Percentiles rank a stretch among this genome's conserved stretches.
Conservation (phyloP, 2,113 vertebrate genomes). For the Percina caprodes region DNA sequence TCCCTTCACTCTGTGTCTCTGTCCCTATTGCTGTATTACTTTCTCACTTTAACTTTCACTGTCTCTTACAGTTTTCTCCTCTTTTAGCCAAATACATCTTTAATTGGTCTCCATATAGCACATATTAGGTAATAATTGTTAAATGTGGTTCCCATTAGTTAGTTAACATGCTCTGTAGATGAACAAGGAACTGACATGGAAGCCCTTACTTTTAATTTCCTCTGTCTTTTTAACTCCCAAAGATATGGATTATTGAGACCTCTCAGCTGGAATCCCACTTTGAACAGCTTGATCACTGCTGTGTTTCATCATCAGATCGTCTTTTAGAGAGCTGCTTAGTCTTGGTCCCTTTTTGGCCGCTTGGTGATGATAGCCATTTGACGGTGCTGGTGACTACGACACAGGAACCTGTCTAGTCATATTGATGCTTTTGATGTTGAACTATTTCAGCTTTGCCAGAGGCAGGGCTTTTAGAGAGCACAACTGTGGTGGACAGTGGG, state of each 20-base stretch:
- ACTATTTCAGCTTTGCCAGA: constrained; percentile 39
- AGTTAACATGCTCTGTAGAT: constrained; percentile 17
- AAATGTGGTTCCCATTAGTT: constrained; percentile 39
- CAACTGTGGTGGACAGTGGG: constrained; percentile 50
- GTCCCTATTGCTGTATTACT: background rate
- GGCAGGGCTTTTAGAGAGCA: constrained; percentile 48
- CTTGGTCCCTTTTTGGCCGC: background rate
- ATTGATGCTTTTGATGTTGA: constrained; percentile 56
- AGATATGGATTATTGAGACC: constrained; percentile 40
- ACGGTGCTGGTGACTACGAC: constrained; percentile 6
- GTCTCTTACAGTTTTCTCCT: constrained; percentile 7
- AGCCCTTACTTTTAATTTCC: constrained; percentile 38
- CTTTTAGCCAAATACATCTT: constrained; percentile 28
- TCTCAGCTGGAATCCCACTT: constrained; percentile 44
- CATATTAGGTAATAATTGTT: constrained; percentile 53
- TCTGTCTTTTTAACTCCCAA: constrained; percentile 47
- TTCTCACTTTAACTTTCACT: background rate
- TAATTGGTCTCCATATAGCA: constrained; percentile 10
- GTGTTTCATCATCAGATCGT: constrained; percentile 42
- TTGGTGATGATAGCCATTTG: constrained; percentile 33
- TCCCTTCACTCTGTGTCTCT: constrained; percentile 7
- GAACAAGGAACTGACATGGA: constrained; percentile 25
- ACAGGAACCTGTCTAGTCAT: constrained; percentile 6
- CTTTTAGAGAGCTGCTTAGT: constrained; percentile 16
- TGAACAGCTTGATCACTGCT: constrained; percentile 46